Evolutionary conservation across 2,888 invertebrate species (phyloP), one percentile per base, ranked within the genome.

Genomic region (Xestia rhomboidea): DNA sequence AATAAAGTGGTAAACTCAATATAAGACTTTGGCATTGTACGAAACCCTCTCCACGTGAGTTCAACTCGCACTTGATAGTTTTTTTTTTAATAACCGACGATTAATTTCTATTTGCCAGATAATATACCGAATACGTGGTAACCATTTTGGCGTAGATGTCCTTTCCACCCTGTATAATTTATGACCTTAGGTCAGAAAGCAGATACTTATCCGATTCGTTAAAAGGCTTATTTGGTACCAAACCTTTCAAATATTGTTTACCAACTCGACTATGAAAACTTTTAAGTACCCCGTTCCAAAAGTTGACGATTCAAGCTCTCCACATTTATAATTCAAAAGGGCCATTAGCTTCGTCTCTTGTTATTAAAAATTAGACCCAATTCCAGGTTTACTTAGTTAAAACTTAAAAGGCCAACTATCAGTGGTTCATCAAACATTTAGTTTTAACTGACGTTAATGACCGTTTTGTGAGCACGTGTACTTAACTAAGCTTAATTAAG

Each of bases 401-500:
- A 81, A 82, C 67, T 78, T 79, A 46, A 81, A 86, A 84, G 62
- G 66, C 41, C 62, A 83, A 81, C 81, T 78, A 87, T 84, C 80
- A 77, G 71, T 68, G 69, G 76, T 82, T 82, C 83, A 89, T 90
- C 84, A 90, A 88, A 87, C 80, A 88, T 88, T 90, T 85, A 89
- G 87, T 89, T 90, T 87, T 84, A 85, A 79, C 82, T 86, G 86
- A 84, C 83, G 82, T 86, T 89, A 86, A 85, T 79, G 83, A 76
- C 81, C 76, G 70, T 82, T 87, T 75, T 80, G 85, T 70, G 77
- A 80, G 85, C 81, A 79, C 68, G 66, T 82, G 89, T 87, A 87
- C 84, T 90, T 88, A 91, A 91, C 90, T 90, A 86, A 88, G 90
- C 91, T 92, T 94, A 94, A 95, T 95, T 94, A 94, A 93, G 87